phyloP scores from a whole-genome alignment of 2,888 invertebrate species.

The Leucophora obtusa region DNA sequence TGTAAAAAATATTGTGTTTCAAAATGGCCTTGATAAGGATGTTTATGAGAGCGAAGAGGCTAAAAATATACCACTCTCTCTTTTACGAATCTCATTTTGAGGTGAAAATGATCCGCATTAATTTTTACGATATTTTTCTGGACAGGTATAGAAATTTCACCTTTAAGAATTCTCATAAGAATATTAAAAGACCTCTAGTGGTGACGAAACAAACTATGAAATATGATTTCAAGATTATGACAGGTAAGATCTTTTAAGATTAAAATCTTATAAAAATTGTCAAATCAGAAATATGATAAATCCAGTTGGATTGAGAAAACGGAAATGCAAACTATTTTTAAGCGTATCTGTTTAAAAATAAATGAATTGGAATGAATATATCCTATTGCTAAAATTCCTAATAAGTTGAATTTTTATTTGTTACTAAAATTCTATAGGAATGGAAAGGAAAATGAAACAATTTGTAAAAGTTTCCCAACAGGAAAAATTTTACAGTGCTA shows the following conservation, averaged over 20 bases:
- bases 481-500: too few relatives aligned
- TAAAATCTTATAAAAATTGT: constrained; percentile 1
- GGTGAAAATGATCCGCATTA: constrained; percentile 8
- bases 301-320: constrained; percentile 31
- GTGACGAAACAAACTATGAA: neutral
- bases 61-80: neutral
- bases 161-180: constrained; percentile 41
- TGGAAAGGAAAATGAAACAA: neutral
- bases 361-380: too few relatives aligned
- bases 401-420: too few relatives aligned
- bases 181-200: constrained; percentile 38
- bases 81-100: neutral
- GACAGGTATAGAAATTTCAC: constrained; percentile 22
- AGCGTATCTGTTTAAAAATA: too few relatives aligned
- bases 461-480: neutral
- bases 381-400: too few relatives aligned
- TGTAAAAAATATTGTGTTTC: neutral
- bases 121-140: constrained; percentile 14
- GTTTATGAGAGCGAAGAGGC: neutral
- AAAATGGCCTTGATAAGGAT: neutral
- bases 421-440: neutral
- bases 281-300: constrained; percentile 32
- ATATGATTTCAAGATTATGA: constrained; percentile 11
- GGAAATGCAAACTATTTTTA: too few relatives aligned
- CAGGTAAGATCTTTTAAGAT: constrained; percentile 37